phyloP scores from a whole-genome alignment of 2,888 invertebrate species.

The Chydorus sphaericus region DNA sequence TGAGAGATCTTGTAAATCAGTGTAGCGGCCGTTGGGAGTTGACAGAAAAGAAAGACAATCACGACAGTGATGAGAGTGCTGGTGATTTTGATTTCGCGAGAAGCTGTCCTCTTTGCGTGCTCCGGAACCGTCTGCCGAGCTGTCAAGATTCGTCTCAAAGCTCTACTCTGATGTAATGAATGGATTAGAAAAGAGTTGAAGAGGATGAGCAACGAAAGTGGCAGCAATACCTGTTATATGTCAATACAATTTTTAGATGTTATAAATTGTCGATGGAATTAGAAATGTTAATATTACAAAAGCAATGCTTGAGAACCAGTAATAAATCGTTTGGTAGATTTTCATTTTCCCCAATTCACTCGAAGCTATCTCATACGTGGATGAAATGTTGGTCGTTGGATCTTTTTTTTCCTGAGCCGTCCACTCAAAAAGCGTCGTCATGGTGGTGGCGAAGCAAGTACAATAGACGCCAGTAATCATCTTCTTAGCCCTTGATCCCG shows the following conservation, averaged over 20 bases:
- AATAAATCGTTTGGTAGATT: slow-evolving; percentile 43
- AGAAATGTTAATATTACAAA: no score
- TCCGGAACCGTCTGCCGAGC: slow-evolving; percentile 5
- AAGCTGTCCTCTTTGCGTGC: neutral
- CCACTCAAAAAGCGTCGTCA: slow-evolving; percentile 50
- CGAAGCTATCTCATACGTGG: neutral
- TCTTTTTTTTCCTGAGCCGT: slow-evolving; percentile 26
- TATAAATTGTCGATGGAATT: no score
- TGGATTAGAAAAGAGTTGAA: slow-evolving; percentile 57
- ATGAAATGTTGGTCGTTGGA: slow-evolving; percentile 11
- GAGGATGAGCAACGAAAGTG: slow-evolving; percentile 47
- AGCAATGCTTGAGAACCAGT: slow-evolving; percentile 45
- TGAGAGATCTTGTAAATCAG: no score
- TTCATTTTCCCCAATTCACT: slow-evolving; percentile 35
- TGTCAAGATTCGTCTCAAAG: slow-evolving; percentile 40
- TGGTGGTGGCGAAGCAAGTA: slow-evolving; percentile 44
- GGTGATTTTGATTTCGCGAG: slow-evolving; percentile 56
- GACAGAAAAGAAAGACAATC: no score
- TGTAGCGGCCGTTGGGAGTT: no score
- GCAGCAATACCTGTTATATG: no score
- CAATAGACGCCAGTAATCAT: slow-evolving; percentile 43
- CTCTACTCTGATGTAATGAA: slow-evolving; percentile 42
- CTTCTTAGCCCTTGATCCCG: slow-evolving; percentile 49
- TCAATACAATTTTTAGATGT: no score
- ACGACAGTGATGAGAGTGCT: slow-evolving; percentile 60